These are phyloP conservation scores for Enteromius treurensis DNA, from an alignment of 2,797 vertebrate genomes.

Conservation along the genomic window DNA sequence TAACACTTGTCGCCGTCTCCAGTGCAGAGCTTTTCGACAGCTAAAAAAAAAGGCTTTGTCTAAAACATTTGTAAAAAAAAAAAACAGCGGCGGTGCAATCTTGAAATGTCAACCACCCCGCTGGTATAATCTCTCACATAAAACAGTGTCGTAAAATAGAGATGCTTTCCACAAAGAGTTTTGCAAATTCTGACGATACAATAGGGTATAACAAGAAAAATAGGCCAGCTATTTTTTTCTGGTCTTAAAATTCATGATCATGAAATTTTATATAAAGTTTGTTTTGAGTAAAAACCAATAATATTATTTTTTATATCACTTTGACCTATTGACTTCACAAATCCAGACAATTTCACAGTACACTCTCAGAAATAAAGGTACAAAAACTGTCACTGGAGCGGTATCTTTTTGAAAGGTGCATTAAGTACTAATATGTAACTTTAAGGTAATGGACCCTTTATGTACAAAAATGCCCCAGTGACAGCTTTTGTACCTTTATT, in stretches of 20 bases:
- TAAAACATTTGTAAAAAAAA: slow-evolving; percentile 34
- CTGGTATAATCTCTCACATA: slow-evolving; percentile 48
- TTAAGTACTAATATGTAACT: no score
- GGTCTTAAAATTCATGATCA: not conserved
- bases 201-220: not conserved
- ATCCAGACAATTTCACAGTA: not conserved
- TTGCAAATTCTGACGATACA: not conserved
- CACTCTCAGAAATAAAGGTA: no score
- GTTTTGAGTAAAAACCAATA: not conserved
- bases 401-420: no score
- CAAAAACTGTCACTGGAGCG: not conserved
- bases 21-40: slow-evolving; percentile 7
- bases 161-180: not conserved
- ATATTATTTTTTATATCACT: not conserved
- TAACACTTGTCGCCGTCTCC: slow-evolving; percentile 37
- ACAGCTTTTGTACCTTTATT: no score
- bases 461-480: no score
- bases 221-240: not conserved
- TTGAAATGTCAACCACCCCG: slow-evolving; percentile 49
- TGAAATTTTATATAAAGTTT: not conserved
- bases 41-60: slow-evolving; percentile 29
- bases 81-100: slow-evolving; percentile 23
- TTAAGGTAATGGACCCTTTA: no score
- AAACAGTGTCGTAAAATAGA: slow-evolving; percentile 51
- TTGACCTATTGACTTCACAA: not conserved